Percentiles rank a stretch among this genome's conserved stretches.
Conservation (phyloP, 1,140 invertebrate species). For the Sinonovacula constricta region DNA sequence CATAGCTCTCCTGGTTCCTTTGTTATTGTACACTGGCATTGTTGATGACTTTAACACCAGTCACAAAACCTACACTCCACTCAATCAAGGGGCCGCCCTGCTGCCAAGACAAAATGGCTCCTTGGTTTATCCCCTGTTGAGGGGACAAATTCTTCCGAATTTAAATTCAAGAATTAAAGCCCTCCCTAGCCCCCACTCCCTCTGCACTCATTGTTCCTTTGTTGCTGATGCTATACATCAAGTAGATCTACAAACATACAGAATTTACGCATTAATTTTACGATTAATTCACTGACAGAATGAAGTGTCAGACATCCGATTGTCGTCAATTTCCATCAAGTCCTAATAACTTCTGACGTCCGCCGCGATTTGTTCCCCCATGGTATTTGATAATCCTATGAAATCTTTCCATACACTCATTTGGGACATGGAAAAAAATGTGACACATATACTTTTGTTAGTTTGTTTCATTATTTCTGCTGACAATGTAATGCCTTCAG, state of each 20-base stretch:
- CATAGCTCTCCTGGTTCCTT: conserved; percentile 23
- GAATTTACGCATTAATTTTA: conserved; percentile 44
- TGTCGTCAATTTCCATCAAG: conserved; percentile 32
- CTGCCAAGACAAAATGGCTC: conserved; percentile 10
- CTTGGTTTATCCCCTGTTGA: conserved; percentile 21
- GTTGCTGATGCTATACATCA: not conserved
- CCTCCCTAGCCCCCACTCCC: too few species aligned
- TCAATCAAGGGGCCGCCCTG: too few species aligned
- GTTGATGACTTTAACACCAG: not conserved
- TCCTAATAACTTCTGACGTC: conserved; percentile 39
- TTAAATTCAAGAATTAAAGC: conserved; percentile 34
- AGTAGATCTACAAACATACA: conserved; percentile 43
- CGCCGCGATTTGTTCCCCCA: conserved; percentile 32
- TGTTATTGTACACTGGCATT: conserved; percentile 42
- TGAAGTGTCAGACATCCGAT: conserved; percentile 38
- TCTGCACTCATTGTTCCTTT: conserved; percentile 33
- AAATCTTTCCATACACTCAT: too few species aligned
- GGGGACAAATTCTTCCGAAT: conserved; percentile 36
- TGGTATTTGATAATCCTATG: conserved; percentile 25
- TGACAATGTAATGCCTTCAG: too few species aligned
- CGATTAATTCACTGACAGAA: conserved; percentile 43
- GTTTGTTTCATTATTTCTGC: too few species aligned
- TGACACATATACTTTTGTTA: too few species aligned
- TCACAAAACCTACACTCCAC: too few species aligned
- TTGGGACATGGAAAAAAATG: too few species aligned